Conservation (phyloP, 2,797 vertebrate species). For the Lutra lutra region DNA sequence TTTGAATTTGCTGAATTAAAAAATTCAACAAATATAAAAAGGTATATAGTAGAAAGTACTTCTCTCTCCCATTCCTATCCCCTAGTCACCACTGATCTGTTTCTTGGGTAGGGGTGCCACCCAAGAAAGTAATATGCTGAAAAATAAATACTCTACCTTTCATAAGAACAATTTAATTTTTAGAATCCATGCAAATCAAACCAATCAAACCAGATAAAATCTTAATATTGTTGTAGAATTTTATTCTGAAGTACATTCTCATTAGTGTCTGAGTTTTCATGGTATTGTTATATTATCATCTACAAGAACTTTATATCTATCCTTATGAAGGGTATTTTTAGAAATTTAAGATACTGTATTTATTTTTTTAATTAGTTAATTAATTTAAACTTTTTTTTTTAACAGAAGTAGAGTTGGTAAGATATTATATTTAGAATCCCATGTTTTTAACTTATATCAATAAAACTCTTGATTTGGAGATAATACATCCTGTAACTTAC, state of each 20-base stretch:
- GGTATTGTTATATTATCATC: neutral
- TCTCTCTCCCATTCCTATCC: neutral
- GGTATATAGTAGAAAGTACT: neutral
- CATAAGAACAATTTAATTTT: conserved; percentile 47
- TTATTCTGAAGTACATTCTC: conserved; percentile 5
- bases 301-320: neutral
- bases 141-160: neutral
- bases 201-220: neutral
- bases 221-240: neutral
- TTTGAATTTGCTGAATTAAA: neutral
- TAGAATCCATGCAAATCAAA: conserved; percentile 45
- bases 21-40: neutral
- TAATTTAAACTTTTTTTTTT: neutral
- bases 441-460: conserved; percentile 10
- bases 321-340: neutral
- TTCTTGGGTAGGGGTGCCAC: neutral
- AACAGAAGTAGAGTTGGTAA: neutral
- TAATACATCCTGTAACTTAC: conserved; percentile 85
- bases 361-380: neutral
- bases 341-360: neutral
- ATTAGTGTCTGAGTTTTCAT: neutral
- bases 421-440: neutral
- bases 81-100: neutral
- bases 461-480: conserved; percentile 14
- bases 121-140: conserved; percentile 23